Evolutionary conservation across 64 coral and sea anemone genomes (phyloP).

Genomic region (Platygyra sinensis): DNA sequence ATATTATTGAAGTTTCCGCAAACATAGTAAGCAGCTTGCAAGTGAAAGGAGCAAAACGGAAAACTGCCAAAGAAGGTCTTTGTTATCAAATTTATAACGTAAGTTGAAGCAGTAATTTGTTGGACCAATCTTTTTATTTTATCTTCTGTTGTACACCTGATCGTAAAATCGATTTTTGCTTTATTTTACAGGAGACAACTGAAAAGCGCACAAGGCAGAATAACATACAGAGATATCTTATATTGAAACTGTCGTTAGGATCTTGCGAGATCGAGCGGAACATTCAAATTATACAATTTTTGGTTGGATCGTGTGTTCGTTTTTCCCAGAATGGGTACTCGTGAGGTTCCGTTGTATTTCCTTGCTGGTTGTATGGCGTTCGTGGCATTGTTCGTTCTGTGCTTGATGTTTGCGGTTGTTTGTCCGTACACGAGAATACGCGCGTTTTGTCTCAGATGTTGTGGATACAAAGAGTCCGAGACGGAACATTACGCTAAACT

Average conservation of each 20-base stretch:
- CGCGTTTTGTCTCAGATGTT: background rate
- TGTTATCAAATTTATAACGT: background rate
- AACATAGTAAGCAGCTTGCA: background rate
- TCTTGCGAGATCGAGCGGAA: too few species aligned
- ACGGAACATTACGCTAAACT: slow-evolving; percentile 14
- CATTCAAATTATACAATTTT: background rate
- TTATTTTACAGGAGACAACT: background rate
- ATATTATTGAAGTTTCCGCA: background rate
- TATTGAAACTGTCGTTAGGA: background rate
- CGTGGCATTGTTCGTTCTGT: background rate
- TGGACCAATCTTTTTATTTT: too few species aligned
- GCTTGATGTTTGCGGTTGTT: slow-evolving; percentile 1
- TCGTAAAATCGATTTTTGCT: background rate
- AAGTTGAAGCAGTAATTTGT: background rate
- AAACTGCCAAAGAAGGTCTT: background rate
- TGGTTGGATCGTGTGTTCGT: background rate
- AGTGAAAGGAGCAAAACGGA: background rate
- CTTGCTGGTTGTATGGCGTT: slow-evolving; percentile 5
- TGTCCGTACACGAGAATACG: slow-evolving; percentile 31
- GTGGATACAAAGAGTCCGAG: background rate
- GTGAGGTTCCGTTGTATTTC: slow-evolving; percentile 16
- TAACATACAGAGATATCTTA: background rate
- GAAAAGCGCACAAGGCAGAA: background rate
- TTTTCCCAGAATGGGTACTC: background rate
- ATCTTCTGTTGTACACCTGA: background rate